Base-by-base conservation (phyloP, 2,797 vertebrate genomes). In the Spea hammondii region DNA sequence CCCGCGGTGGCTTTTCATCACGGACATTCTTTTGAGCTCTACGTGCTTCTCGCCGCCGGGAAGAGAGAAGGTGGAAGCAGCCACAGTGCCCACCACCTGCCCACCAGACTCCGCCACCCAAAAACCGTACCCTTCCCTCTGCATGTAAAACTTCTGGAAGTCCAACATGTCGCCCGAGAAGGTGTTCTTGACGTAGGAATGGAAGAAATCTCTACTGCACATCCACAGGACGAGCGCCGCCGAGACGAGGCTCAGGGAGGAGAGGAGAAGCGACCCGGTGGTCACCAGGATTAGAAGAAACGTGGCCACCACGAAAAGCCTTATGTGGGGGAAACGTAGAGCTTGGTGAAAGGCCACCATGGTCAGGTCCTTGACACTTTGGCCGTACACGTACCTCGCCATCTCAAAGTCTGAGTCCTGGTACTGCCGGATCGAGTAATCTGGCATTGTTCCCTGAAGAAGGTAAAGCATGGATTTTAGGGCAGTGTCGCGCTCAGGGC, bases 61-160 rank as follows among this genome's bases (percentile, higher is more conserved):
- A 5, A 77, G 78, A 44, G 72, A 6, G 0, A 12, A 7, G 0
- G 74, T 73, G 9, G 49, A 5, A n/a, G 84, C 85, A 6, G 76
- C 86, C 65, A 88, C 86, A 0, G 66, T 86, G 46, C 87, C 88
- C n/a, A 89, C 84, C 51, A 88, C 83, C 13, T 60, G 32, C 5
- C 83, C 86, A 14, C 75, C 75, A 5, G 50, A 71, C 77, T 90
- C 88, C 0, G 83, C 86, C 70, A 91, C 87, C 88, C 89, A 89
- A 79, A 89, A 89, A 66, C 85, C 86, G 74, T 84, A 87, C 5
- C 76, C 83, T 4, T 6, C 50, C 8, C 72, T 65, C 8, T 81
- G 77, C 57, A 89, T 45, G 84, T 88, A 91, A 74, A 76, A 83
- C 14, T 77, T 76, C 32, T 66, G 50, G 69, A 90, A 88, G 72